Base-by-base conservation (phyloP, 2,797 vertebrate species). In the Sylvilagus floridanus region DNA sequence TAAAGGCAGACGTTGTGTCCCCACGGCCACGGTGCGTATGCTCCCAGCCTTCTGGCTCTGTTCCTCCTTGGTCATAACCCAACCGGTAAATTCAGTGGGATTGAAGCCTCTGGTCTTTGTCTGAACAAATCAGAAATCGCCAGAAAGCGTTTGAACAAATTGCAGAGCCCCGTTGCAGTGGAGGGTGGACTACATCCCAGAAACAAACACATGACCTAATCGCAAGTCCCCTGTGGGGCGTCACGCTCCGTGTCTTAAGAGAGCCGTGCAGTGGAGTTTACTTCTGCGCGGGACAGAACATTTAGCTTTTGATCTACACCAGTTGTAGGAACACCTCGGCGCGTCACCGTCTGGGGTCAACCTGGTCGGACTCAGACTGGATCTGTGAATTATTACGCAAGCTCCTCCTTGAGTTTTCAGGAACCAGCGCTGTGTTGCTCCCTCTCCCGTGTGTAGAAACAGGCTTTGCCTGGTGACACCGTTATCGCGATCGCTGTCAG, bases 101-200 rank as follows among this genome's bases (percentile, higher is more conserved):
- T 97, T 97, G 93, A 78, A 98, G 97, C 96, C 97, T 97, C 97
- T 96, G 94, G 68, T 93, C 97, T 97, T 97, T 98, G 97, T 98
- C 97, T 65, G 65, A 97, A 96, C 96, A 97, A 96, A 98, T 86
- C 95, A 77, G 91, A 92, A 97, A 97, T 96, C 94, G 93, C 88
- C 96, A 95, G 93, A 90, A 96, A 92, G 90, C 2, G 0, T 87
- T 52, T 91, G 92, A 92, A 86, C 78, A 71, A 57, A 91, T 28
- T 6, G 52, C 32, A 63, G 68, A 75, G 91, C 30, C 54, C 60
- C 42, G 79, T 77, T 35, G 71, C 35, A 86, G 88, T 78, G 75
- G 52, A 81, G 83, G 63, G 57, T 47, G 77, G 88, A 90, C 50
- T 28, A 4, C 47, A 81, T 72, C 68, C 78, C 78, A 88, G 96